A percentile compares a stretch with the other conserved stretches of the same genome.
phyloP scores from a whole-genome alignment of 2,888 invertebrate species.

The Epistrophella euchroma region DNA sequence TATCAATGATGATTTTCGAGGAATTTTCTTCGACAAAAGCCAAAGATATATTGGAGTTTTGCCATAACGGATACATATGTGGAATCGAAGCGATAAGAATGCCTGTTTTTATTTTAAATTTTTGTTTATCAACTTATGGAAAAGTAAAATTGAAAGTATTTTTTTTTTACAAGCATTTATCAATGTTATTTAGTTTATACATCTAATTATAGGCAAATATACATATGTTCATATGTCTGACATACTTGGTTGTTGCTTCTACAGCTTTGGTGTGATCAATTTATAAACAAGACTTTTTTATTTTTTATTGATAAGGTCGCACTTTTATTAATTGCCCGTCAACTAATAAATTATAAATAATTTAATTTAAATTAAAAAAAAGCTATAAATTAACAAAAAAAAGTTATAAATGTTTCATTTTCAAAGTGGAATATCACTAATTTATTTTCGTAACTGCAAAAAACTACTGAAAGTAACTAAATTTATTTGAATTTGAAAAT shows the following conservation, averaged over 20 bases:
- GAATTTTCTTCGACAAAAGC: conserved; percentile 43
- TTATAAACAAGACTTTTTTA: background rate
- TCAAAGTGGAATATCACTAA: no score
- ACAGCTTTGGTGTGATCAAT: background rate
- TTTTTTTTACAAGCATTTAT: conserved; percentile 15
- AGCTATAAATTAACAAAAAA: no score
- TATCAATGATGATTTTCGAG: conserved; percentile 53
- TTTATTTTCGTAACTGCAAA: no score
- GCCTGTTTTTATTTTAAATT: background rate
- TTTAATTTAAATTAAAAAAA: no score
- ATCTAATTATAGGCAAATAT: background rate
- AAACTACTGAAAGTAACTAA: no score
- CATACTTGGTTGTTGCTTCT: background rate
- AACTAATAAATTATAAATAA: no score
- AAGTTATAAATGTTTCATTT: no score
- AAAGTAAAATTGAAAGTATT: background rate
- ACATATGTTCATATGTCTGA: background rate
- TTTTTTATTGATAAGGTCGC: background rate
- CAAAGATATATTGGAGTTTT: conserved; percentile 56
- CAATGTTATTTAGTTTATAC: background rate
- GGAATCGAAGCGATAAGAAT: conserved; percentile 13
- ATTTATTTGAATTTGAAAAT: no score
- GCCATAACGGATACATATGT: conserved; percentile 67
- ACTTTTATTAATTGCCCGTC: no score
- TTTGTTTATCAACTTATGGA: conserved; percentile 10